phyloP scores from a whole-genome alignment of 2,797 vertebrate species.

The Tragopan temminckii region DNA sequence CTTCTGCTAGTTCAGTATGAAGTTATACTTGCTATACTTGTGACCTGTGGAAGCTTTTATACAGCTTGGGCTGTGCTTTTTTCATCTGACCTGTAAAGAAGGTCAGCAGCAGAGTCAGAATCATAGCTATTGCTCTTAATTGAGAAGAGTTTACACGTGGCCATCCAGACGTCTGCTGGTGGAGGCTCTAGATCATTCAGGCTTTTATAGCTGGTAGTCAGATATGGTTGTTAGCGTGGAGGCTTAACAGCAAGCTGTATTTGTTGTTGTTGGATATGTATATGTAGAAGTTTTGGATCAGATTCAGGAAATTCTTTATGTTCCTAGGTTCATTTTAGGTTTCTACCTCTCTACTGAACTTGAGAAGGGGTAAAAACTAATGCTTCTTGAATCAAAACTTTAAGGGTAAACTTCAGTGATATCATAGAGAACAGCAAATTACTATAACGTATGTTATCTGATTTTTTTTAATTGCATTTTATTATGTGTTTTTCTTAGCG shows the following conservation, averaged over 20 bases:
- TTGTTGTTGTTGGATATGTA: neutral
- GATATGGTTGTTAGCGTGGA: neutral
- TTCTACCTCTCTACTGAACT: neutral
- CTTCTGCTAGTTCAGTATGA: neutral
- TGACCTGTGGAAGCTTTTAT: neutral
- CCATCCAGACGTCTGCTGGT: neutral
- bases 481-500: neutral
- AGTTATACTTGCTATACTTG: neutral
- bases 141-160: rapidly evolving
- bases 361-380: neutral
- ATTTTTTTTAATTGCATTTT: neutral
- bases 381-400: neutral
- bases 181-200: neutral
- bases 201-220: neutral
- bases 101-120: neutral
- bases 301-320: neutral
- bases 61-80: neutral
- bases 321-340: neutral
- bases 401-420: neutral
- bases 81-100: neutral
- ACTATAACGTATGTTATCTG: neutral
- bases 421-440: neutral
- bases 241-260: neutral
- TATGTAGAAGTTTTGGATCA: neutral
- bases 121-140: neutral